These are phyloP conservation scores for Drosophila subobscura DNA, from an alignment of 1,140 invertebrate species.

Conservation along the genomic window DNA sequence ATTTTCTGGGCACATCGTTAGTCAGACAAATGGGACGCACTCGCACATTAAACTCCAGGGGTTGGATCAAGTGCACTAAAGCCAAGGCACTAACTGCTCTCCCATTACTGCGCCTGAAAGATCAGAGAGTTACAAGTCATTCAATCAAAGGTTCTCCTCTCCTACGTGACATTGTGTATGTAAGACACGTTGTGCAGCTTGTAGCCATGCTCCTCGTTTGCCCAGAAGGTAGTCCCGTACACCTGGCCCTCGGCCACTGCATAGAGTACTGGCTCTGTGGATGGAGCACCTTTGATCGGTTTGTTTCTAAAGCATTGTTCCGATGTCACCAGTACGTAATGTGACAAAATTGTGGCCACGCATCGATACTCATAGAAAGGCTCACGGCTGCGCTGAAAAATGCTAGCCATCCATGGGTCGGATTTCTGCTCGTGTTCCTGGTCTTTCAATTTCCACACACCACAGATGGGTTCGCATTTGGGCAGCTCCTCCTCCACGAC, in stretches of 20 bases:
- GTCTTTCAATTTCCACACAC: background rate
- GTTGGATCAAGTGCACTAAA: slow-evolving; percentile 7
- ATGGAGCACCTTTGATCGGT: background rate
- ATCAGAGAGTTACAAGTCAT: background rate
- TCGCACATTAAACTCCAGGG: slow-evolving; percentile 8
- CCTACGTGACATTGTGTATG: slow-evolving; percentile 19
- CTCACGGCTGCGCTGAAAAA: slow-evolving; percentile 18
- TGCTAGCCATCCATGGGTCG: slow-evolving; percentile 49
- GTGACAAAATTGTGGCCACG: slow-evolving; percentile 72
- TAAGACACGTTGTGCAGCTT: slow-evolving; percentile 21
- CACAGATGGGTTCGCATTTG: slow-evolving; percentile 27
- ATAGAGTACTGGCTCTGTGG: slow-evolving; percentile 12
- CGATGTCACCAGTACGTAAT: slow-evolving; percentile 33
- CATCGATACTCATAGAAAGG: slow-evolving; percentile 70
- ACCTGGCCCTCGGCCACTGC: background rate
- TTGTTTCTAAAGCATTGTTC: background rate
- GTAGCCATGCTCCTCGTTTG: slow-evolving; percentile 12
- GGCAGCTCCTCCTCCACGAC: background rate
- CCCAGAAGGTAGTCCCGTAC: background rate
- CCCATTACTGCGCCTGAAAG: background rate
- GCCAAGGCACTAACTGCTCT: background rate
- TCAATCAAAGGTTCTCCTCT: background rate
- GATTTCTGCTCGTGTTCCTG: background rate
- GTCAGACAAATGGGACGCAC: slow-evolving; percentile 22
- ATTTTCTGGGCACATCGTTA: fast-evolving